A percentile compares a stretch with the other conserved stretches of the same genome.
Conservation (phyloP, 35 echinoderm and acorn worm species). For the Apostichopus parvimensis region DNA sequence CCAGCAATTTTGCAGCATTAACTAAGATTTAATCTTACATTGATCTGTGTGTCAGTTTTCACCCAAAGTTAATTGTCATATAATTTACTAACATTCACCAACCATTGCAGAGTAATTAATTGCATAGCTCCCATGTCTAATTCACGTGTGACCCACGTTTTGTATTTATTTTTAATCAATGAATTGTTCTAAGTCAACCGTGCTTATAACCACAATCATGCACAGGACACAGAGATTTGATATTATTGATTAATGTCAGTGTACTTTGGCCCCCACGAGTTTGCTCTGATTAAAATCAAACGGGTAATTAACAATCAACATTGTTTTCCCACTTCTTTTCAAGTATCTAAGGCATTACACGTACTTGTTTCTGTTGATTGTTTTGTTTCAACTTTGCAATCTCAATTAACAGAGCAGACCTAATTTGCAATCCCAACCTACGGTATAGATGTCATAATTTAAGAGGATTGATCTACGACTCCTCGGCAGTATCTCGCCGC, state of each 20-base stretch:
- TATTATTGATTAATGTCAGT: neutral
- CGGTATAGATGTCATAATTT: too few species aligned
- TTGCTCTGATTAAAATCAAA: neutral
- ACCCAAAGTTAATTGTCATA: neutral
- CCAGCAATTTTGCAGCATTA: too few species aligned
- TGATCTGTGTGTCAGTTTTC: neutral
- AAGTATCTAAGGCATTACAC: neutral
- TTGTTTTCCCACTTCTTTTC: neutral
- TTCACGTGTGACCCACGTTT: neutral
- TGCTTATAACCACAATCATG: neutral
- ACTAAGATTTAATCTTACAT: too few species aligned
- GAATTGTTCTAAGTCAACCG: neutral
- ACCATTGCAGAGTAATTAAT: neutral
- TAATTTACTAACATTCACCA: neutral
- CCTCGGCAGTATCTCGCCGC: neutral
- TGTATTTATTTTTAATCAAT: neutral
- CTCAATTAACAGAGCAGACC: neutral
- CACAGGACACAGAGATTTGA: neutral
- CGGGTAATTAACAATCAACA: neutral
- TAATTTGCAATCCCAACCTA: too few species aligned
- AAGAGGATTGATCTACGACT: neutral
- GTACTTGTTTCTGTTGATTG: neutral
- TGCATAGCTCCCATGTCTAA: neutral
- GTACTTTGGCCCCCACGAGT: neutral
- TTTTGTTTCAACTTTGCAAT: neutral